phyloP scores from a whole-genome alignment of 1,140 invertebrate species.

The Brachionus sp. region DNA sequence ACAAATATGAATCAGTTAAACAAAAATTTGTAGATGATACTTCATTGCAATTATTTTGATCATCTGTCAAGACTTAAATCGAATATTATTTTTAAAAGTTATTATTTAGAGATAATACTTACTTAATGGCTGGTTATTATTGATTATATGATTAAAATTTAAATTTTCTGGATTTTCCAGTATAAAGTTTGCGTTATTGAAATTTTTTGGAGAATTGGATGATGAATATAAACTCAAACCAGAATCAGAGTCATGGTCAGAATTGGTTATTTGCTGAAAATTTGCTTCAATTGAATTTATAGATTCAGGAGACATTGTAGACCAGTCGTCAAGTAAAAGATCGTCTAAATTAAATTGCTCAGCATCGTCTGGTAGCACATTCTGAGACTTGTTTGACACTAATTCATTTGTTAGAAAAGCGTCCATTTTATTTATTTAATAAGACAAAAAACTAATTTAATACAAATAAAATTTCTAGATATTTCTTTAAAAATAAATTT shows the following conservation, averaged over 20 bases:
- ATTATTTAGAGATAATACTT: not conserved
- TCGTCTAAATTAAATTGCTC: constrained; percentile 13
- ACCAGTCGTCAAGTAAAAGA: constrained; percentile 3
- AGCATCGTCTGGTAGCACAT: not conserved
- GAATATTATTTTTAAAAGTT: not conserved
- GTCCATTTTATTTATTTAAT: not conserved
- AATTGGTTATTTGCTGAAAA: not conserved
- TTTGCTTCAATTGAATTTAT: constrained; percentile 22
- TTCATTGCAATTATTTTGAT: not conserved
- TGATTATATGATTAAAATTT: not conserved
- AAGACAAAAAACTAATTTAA: not conserved
- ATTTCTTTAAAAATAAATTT: not conserved
- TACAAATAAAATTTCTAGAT: not conserved
- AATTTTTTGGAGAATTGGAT: constrained; percentile 13
- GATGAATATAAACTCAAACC: constrained; percentile 14
- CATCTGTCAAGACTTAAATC: not conserved
- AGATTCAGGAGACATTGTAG: not conserved
- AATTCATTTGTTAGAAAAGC: not conserved
- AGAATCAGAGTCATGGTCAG: constrained; percentile 22
- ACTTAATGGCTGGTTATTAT: not conserved
- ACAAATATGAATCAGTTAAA: not conserved
- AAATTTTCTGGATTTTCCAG: not conserved
- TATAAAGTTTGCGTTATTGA: not conserved
- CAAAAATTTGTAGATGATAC: not conserved
- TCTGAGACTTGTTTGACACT: too few species aligned